Evolutionary conservation across 2,888 invertebrate species (phyloP).

Genomic region (Notocelia uddmanniana): DNA sequence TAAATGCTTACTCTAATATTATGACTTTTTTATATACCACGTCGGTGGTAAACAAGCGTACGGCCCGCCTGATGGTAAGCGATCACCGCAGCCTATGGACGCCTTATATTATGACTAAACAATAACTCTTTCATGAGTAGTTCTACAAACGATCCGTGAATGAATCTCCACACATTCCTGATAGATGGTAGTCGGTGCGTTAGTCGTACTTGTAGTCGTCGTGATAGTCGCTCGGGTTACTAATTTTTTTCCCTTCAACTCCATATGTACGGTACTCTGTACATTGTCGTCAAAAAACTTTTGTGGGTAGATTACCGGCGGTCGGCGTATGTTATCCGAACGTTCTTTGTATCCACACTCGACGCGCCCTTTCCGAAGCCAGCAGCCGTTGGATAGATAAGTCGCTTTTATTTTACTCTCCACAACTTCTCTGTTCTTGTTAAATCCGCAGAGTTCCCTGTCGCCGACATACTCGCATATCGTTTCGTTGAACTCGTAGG

Average conservation of each 20-base stretch:
- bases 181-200: background rate
- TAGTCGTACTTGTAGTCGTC: background rate
- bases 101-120: background rate
- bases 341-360: constrained; percentile 35
- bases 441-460: constrained; percentile 21
- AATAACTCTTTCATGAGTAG: constrained; percentile 1
- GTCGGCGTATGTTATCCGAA: constrained; percentile 29
- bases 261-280: background rate
- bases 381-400: constrained; percentile 24
- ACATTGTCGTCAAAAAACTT: background rate
- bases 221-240: background rate
- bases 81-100: too few relatives aligned
- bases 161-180: constrained; percentile 31
- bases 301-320: constrained; percentile 16
- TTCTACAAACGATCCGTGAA: constrained; percentile 25
- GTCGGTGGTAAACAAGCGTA: too few relatives aligned
- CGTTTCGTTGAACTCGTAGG: constrained; percentile 18
- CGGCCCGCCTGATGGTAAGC: too few relatives aligned
- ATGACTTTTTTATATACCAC: too few relatives aligned
- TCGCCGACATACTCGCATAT: constrained; percentile 26
- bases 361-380: constrained; percentile 26
- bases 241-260: background rate
- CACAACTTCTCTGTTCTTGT: constrained; percentile 21
- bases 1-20: too few relatives aligned
- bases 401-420: background rate